Percentiles rank a stretch among this genome's conserved stretches.
phyloP scores from a whole-genome alignment of 2,113 vertebrate genomes.

The Campylomormyrus tamandua region DNA sequence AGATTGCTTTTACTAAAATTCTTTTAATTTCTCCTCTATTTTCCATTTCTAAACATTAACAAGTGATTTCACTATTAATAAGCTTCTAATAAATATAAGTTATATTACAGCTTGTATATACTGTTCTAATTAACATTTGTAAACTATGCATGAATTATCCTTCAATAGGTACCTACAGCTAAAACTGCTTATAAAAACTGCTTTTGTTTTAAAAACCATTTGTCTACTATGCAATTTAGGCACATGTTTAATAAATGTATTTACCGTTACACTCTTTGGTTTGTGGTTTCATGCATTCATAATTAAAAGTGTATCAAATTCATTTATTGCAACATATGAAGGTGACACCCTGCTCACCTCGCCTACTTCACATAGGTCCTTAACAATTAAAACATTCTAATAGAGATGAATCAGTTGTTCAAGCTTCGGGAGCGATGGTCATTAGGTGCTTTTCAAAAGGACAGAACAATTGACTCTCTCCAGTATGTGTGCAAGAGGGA shows the following conservation, averaged over 20 bases:
- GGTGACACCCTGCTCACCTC: not conserved
- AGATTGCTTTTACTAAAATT: slow-evolving; percentile 18
- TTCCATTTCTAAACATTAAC: slow-evolving; percentile 18
- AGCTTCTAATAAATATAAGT: not conserved
- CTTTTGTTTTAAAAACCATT: not conserved
- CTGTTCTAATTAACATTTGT: not conserved
- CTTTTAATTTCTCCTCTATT: not conserved
- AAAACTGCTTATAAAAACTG: not conserved
- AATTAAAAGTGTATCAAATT: not conserved
- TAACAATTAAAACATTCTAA: slow-evolving; percentile 3
- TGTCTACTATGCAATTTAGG: not conserved
- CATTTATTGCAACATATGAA: not conserved
- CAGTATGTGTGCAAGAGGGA: not conserved
- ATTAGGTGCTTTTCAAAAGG: not conserved
- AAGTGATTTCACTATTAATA: not conserved
- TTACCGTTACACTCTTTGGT: not conserved
- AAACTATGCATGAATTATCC: not conserved
- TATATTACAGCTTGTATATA: not conserved
- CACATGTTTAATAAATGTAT: not conserved
- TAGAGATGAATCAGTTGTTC: not conserved
- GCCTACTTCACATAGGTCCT: not conserved
- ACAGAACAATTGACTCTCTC: not conserved
- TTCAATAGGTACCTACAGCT: slow-evolving; percentile 22
- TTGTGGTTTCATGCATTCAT: not conserved
- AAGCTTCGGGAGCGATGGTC: not conserved